Base-by-base conservation (phyloP, 2,113 vertebrate species). In the Hypocryptadius cinnamomeus region DNA sequence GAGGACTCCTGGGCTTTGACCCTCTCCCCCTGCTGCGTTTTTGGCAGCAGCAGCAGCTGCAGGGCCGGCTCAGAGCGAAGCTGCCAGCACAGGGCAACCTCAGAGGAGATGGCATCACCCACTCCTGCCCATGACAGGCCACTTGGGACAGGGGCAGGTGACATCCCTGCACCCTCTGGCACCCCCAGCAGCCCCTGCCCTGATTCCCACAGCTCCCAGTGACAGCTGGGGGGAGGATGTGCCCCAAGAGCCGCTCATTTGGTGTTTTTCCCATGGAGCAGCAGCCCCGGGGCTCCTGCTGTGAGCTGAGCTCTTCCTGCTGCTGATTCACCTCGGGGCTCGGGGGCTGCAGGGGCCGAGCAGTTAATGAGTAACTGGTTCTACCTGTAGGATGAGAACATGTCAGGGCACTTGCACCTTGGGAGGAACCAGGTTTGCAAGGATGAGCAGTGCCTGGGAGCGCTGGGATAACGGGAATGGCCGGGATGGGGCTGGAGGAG, bases 281-380 rank as follows among this genome's bases (percentile, higher is more conserved):
- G 69, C 81, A 51, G 90, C 87, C 69, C 21, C 60, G 2, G 90
- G 92, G 92, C 87, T 37, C 15, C 14, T 7, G 9, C n/a, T 25
- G 42, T 11, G 11, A 37, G 85, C 70, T 42, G 90, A 93, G 80
- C 87, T 40, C 85, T 73, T 82, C 91, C 79, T 50, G 79, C 79
- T 3, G 85, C 92, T 95, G 97, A 96, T 89, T 95, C 92, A 95
- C 37, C 50, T 14, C 33, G 25, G 40, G 53, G 71, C 71, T 27
- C 63, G 74, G 87, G 89, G 94, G 61, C 92, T 92, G 93, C 72
- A 42, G 61, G 64, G 79, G 63, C 87, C n/a, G 3, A 13, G 79
- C 53, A 10, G 77, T 22, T 84, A 63, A 66, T 84, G 65, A 93
- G 85, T 47, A 95, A 96, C 96, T 31, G 51, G 82, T 64, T 92